A percentile compares a stretch with the other conserved stretches of the same genome.
Evolutionary conservation across 2,797 vertebrate species (phyloP).

Genomic region (Columba guinea): DNA sequence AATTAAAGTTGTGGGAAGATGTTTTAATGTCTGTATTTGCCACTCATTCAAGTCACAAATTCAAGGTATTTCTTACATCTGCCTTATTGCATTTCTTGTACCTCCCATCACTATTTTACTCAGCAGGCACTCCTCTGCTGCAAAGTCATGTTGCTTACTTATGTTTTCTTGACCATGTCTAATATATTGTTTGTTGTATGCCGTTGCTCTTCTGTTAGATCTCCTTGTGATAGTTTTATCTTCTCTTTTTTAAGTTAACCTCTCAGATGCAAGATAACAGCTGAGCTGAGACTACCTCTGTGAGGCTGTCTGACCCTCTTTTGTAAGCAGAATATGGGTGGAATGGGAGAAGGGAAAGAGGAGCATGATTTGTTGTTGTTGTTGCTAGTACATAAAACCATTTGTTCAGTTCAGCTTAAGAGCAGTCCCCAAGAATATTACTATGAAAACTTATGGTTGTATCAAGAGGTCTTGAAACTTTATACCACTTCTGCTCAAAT

Average conservation of each 20-base stretch:
- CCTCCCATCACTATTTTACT: background rate
- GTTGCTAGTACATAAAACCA: background rate
- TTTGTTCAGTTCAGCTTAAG: background rate
- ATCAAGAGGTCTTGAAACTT: background rate
- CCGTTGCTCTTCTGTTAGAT: background rate
- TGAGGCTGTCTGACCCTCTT: background rate
- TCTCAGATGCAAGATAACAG: background rate
- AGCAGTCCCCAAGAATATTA: background rate
- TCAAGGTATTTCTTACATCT: background rate
- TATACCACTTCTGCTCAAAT: background rate
- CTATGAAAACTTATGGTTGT: background rate
- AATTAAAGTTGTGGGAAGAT: background rate
- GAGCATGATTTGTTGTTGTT: background rate
- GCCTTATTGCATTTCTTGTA: background rate
- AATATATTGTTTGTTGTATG: background rate
- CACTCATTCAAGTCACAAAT: background rate
- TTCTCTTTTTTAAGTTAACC: background rate
- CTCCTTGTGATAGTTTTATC: background rate
- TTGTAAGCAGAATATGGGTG: background rate
- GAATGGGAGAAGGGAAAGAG: background rate
- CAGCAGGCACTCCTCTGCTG: background rate
- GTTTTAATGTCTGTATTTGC: background rate
- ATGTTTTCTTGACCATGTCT: background rate
- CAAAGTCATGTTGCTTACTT: background rate
- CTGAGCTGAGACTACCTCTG: background rate